Evolutionary conservation across 2,888 invertebrate species (phyloP).

Genomic region (Amphipoea lucens): DNA sequence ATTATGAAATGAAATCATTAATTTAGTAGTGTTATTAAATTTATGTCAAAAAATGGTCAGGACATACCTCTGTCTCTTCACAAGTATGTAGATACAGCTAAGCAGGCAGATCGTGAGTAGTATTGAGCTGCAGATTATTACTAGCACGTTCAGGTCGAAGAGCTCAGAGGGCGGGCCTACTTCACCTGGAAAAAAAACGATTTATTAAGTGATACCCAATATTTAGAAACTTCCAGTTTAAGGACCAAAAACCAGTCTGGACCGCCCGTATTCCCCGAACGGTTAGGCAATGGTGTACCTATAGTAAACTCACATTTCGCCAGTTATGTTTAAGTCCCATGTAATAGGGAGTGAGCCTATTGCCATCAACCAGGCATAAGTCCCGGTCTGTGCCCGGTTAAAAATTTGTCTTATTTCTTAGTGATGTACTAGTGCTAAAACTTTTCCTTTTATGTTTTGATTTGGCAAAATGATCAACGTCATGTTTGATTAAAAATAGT

Average conservation of each 20-base stretch:
- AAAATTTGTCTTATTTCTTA: too few relatives aligned
- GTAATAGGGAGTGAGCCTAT: too few relatives aligned
- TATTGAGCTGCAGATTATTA: constrained; percentile 86
- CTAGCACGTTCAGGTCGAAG: constrained; percentile 86
- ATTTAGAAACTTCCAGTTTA: neutral
- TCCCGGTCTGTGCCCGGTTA: too few relatives aligned
- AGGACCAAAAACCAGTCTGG: too few relatives aligned
- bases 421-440: neutral
- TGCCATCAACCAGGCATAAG: too few relatives aligned
- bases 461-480: neutral
- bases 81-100: constrained; percentile 85
- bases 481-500: neutral
- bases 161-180: constrained; percentile 86
- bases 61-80: constrained; percentile 84
- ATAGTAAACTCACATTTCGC: too few relatives aligned
- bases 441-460: neutral
- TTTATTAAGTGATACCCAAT: neutral
- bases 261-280: too few relatives aligned
- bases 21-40: neutral
- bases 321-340: too few relatives aligned
- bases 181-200: constrained; percentile 76
- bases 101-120: constrained; percentile 84
- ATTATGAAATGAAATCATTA: too few relatives aligned
- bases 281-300: too few relatives aligned
- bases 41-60: neutral